Percentiles rank a stretch among this genome's conserved stretches.
These are phyloP conservation scores for Alectoris magna DNA, from an alignment of 2,797 vertebrate genomes.

Conservation along the genomic window DNA sequence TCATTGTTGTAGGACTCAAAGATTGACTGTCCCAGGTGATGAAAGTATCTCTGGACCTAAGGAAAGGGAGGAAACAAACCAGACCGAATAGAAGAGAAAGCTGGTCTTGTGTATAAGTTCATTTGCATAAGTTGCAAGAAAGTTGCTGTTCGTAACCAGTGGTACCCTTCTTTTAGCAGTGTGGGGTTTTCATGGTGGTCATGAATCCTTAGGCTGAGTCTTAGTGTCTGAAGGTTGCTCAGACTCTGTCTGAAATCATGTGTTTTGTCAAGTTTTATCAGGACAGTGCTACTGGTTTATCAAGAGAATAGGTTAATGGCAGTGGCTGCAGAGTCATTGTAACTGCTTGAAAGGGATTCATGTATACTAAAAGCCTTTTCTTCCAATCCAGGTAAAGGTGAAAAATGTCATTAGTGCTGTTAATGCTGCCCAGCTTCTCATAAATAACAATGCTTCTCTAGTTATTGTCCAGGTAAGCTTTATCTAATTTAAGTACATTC, in stretches of 20 bases:
- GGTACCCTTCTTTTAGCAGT: background rate
- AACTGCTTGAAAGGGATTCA: background rate
- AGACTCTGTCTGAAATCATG: background rate
- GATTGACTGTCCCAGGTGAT: too few species aligned
- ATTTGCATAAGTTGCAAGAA: background rate
- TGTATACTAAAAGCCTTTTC: background rate
- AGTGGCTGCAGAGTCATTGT: background rate
- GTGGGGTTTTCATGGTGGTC: background rate
- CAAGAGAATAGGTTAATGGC: background rate
- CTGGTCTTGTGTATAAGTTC: background rate
- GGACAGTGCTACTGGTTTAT: background rate
- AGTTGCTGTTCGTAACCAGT: accelerated
- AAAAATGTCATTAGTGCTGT: constrained; percentile 80
- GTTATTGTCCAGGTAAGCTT: constrained; percentile 85
- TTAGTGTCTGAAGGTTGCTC: background rate
- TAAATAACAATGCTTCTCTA: constrained; percentile 84
- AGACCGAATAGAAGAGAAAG: background rate
- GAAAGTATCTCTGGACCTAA: background rate
- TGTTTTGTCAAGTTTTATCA: background rate
- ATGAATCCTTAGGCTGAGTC: background rate
- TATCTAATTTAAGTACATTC: background rate
- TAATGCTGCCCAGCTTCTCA: constrained; percentile 87
- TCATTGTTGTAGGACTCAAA: background rate
- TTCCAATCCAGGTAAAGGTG: constrained; percentile 84
- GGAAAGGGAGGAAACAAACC: background rate